Evolutionary conservation across 2,888 invertebrate genomes (phyloP), one percentile per base, ranked within the genome.

Genomic region (Altica lythri): DNA sequence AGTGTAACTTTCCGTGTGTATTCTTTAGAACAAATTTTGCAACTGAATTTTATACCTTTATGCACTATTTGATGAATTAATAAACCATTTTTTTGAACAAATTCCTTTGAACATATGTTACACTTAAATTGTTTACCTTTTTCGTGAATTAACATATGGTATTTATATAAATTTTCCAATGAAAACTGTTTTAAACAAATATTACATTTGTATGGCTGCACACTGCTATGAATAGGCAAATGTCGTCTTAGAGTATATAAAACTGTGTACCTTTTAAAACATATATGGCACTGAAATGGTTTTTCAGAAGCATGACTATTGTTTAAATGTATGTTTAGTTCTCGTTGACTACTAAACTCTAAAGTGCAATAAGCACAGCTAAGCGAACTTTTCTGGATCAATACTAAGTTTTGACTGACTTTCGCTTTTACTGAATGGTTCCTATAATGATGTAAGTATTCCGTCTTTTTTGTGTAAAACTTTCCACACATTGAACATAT

Each of bases 61-160:
- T 46, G 46, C 14, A 46, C 46, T 22, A 46, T 35, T 19, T 10
- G 35, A 19, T 46, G 46, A 5, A 34, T 46, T 6, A 46, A n/a
- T 27, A 46, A 27, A 37, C 46, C 35, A 17, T 27, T 29, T 9
- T 46, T 46, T 25, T 46, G 46, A 19, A 35, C 34, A 27, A 46
- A 46, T 10, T 29, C 46, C 8, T 34, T 46, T 2, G 17, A 35
- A 18, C 46, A 46, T 9, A 46, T 8, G 5, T 46, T 35, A 16
- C 46, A 46, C 17, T 34, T 46, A 18, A 46, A 46, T 35, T 35
- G 32, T 35, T 46, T 46, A 10, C 46, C 46, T 14, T 29, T 35
- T n/a, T n/a, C 25, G 16, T 46, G 46, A 17, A 35, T 35, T 2
- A 25, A n/a, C 46, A 46, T 46, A 25, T 46, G 46, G 27, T 34